phyloP scores from a whole-genome alignment of 2,888 invertebrate species.

The Erebia aethiops region DNA sequence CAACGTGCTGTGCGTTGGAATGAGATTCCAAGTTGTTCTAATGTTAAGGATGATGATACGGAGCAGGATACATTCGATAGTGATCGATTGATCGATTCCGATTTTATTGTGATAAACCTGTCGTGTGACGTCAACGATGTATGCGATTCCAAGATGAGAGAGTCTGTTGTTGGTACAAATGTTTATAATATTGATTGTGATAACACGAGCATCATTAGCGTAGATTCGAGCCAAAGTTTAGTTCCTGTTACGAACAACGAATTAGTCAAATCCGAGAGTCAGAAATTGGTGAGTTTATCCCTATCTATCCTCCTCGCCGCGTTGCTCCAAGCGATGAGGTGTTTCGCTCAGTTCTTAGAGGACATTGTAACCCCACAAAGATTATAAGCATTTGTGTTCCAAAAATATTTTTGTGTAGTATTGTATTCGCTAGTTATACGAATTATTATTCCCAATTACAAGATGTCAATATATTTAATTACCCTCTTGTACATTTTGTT shows the following conservation, averaged over 20 bases:
- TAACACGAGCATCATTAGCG: conserved; percentile 63
- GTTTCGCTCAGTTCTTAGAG: conserved; percentile 84
- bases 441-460: conserved; percentile 47
- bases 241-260: conserved; percentile 76
- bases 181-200: conserved; percentile 62
- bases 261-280: conserved; percentile 69
- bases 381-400: conserved; percentile 63
- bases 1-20: conserved; percentile 67
- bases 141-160: conserved; percentile 50
- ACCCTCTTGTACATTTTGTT: conserved; percentile 60
- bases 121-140: conserved; percentile 61
- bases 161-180: conserved; percentile 58
- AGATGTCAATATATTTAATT: conserved; percentile 71
- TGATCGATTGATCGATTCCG: conserved; percentile 48
- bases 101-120: conserved; percentile 76
- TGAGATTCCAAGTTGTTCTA: conserved; percentile 79
- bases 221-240: conserved; percentile 67
- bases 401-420: conserved; percentile 61
- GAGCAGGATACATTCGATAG: conserved; percentile 48
- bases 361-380: conserved; percentile 80
- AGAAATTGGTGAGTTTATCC: conserved; percentile 83
- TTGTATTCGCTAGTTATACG: conserved; percentile 63
- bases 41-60: conserved; percentile 60
- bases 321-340: conserved; percentile 84
- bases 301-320: conserved; percentile 84